Evolutionary conservation across 2,797 vertebrate genomes (phyloP).

Genomic region (Pitangus sulphuratus): DNA sequence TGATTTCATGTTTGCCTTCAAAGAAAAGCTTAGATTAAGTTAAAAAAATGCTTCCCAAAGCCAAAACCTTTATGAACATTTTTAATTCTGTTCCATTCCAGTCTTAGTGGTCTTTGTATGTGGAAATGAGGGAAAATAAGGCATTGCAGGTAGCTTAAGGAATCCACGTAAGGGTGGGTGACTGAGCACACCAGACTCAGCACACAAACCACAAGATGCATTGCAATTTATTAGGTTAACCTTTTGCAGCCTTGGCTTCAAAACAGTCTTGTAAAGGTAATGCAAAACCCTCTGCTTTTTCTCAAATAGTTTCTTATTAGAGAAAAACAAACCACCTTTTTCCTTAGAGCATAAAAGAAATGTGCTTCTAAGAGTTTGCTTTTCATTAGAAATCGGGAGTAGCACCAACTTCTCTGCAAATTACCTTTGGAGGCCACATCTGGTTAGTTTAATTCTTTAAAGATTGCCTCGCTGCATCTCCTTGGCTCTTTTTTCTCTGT

Average conservation of each 20-base stretch:
- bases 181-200: neutral
- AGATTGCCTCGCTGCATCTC: neutral
- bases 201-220: neutral
- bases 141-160: neutral
- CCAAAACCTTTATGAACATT: neutral
- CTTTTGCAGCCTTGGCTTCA: neutral
- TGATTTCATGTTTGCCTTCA: neutral
- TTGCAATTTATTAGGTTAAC: neutral
- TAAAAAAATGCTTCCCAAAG: neutral
- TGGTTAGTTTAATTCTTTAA: conserved; percentile 54
- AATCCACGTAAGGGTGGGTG: neutral
- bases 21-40: neutral
- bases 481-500: conserved; percentile 29
- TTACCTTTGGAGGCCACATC: conserved; percentile 34
- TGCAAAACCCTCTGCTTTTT: neutral
- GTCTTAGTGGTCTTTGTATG: neutral
- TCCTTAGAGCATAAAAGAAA: neutral
- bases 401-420: conserved; percentile 31
- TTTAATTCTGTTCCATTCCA: neutral
- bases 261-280: neutral
- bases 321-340: neutral
- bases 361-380: neutral
- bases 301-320: neutral
- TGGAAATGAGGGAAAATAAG: neutral
- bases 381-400: conserved; percentile 32